Conservation (phyloP, 2,797 vertebrate species). For the Microctenopoma stevenorrisi region DNA sequence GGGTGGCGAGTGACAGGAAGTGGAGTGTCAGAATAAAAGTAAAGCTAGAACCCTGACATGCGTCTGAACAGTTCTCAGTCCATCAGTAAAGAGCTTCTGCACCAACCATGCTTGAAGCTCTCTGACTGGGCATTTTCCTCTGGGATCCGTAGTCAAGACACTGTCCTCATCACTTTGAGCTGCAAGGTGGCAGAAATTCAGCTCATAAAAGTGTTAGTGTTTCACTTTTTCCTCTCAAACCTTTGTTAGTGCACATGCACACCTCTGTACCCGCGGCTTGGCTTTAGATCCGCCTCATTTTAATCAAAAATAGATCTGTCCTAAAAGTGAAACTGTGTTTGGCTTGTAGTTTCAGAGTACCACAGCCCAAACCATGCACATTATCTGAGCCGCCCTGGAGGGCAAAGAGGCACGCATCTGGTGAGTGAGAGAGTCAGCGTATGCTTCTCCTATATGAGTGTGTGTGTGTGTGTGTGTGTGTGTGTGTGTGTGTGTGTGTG, state of each 20-base stretch:
- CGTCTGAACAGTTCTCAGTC: too few species aligned
- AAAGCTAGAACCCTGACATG: too few species aligned
- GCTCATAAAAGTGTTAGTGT: too few species aligned
- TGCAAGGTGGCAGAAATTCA: too few species aligned
- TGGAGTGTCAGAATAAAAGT: too few species aligned
- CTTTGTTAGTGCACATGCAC: neutral
- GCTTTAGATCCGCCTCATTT: neutral
- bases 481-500: neutral
- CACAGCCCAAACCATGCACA: conserved; percentile 28
- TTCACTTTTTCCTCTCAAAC: too few species aligned
- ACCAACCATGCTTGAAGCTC: too few species aligned
- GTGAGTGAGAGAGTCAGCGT: conserved; percentile 29
- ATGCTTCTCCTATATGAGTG: conserved; percentile 4
- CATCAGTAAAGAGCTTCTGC: too few species aligned
- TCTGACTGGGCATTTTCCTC: too few species aligned
- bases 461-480: conserved; percentile 1
- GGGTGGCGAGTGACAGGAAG: too few species aligned
- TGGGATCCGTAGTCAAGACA: too few species aligned
- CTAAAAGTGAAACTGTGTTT: conserved; percentile 19
- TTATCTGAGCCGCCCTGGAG: conserved; percentile 37
- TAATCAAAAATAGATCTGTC: conserved; percentile 16
- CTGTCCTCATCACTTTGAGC: too few species aligned
- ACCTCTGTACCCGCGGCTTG: neutral
- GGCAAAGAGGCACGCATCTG: conserved; percentile 46
- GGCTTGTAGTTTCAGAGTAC: conserved; percentile 25